Base-by-base conservation (phyloP, 1,140 invertebrate genomes). In the Neomicropteryx cornuta region DNA sequence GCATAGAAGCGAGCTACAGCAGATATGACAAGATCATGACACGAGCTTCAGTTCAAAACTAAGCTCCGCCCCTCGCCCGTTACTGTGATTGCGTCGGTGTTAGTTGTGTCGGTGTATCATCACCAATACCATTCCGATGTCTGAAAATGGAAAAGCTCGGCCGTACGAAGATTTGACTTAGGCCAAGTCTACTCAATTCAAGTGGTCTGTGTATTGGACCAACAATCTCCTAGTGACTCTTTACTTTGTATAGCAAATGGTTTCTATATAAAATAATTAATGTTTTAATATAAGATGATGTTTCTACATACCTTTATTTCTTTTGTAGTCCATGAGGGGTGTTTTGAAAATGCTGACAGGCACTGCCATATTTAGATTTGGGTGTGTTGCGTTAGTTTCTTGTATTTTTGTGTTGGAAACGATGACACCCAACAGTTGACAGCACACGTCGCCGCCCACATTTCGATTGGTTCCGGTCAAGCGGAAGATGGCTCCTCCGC, bases 331-430 rank as follows among this genome's bases (percentile, higher is more conserved):
- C 1, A 50, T 38, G 5, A 75, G 34, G 1, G 61, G 48, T 14
- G 33, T 27, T 24, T 50, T 47, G 24, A 76, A 54, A 4, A 58
- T 56, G 0, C 41, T 40, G 3, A 56, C 51, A 0, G 73, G 72
- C 22, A 75, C 59, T 4, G 72, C 69, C 66, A 76, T 70, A 48
- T 73, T 75, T 39, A 75, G 51, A 44, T 65, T 64, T 0, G 71
- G 70, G 43, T 68, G 70, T 19, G 61, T 56, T 2, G 59, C 56
- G 6, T 56, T 58, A 1, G 46, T 49, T 3, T 52, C 48, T 0
- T 58, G 56, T 24, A 51, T 55, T 40, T 64, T 66, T 3, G 62
- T 59, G 42, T 72, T 75, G 47, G 68, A 70, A 1, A 71, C 71
- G 16, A 73, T 58, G 5, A 74, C 55, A 10, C 66, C 72, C 5